Base-by-base conservation (phyloP, 2,888 invertebrate genomes). In the Tanaodytes sp. region DNA sequence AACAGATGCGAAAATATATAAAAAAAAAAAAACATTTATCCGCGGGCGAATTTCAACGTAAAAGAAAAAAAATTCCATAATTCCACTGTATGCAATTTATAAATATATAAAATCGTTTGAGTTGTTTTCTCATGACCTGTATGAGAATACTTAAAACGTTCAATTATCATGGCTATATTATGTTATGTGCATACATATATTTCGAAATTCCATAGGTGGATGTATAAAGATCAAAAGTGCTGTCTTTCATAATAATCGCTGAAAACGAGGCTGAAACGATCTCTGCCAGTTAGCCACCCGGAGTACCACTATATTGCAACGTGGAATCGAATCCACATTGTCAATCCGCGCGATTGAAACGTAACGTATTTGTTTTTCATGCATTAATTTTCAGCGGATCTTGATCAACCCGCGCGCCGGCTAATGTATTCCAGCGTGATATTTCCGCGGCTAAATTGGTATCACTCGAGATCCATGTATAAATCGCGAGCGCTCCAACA, bases 371-470 rank as follows among this genome's bases (percentile, higher is more conserved):
- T 49, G 37, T 23, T 55, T 43, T 57, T 45, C 37, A 20, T 49
- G 42, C 55, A 27, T 49, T 55, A 55, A 55, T 49, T 64, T 57
- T 31, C 37, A 43, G 36, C 39, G 42, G 42, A 55, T 63, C 55
- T 42, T 42, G 63, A 63, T 63, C 48, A 48, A 64, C 19, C 20
- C 31, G 19, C 16, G 48, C 16, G 15, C 18, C 42, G 30, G 31
- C 55, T 40, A 48, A 55, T 48, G 42, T 51, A 64, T 43, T 48
- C 43, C 30, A 11, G 19, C 55, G 30, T 12, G 64, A 64, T 64
- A 64, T 64, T 64, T 64, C 57, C 19, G n/a, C 43, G 36, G 57
- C 30, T 55, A 57, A 64, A 64, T 64, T 57, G 55, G 64, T 55
- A 64, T 49, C 57, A 48, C 18, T 43, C 23, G 57, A 64, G 64